Conservation (phyloP, 2,797 vertebrate genomes). For the Argyrosomus regius region DNA sequence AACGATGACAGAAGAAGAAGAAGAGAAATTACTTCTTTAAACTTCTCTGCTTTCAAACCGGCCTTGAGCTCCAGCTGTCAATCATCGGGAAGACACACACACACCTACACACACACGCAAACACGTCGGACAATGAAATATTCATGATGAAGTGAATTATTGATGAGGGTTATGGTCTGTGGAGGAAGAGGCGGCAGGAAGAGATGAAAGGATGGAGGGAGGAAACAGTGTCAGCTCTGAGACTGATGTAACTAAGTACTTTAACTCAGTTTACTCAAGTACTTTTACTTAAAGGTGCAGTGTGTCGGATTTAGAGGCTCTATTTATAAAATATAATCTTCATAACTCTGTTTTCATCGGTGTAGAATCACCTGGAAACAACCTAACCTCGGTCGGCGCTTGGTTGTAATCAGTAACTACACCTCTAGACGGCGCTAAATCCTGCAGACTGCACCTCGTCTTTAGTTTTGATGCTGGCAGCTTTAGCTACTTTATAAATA, state of each 20-base stretch:
- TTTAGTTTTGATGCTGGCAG: too few species aligned
- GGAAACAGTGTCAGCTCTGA: constrained; percentile 28
- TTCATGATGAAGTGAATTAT: constrained; percentile 67
- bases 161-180: constrained; percentile 57
- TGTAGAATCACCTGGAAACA: too few species aligned
- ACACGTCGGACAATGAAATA: constrained; percentile 65
- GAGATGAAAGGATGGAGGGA: constrained; percentile 50
- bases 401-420: too few species aligned
- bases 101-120: constrained; percentile 29
- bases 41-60: constrained; percentile 22
- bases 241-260: not conserved
- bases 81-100: constrained; percentile 35
- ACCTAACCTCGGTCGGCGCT: too few species aligned
- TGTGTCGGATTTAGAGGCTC: not conserved
- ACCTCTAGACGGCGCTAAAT: too few species aligned
- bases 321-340: too few species aligned
- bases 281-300: not conserved
- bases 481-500: too few species aligned
- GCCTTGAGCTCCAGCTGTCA: constrained; percentile 61
- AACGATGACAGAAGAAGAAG: constrained; percentile 23
- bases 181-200: constrained; percentile 10
- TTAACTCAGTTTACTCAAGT: not conserved
- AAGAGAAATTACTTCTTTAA: constrained; percentile 6
- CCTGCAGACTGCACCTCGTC: too few species aligned
- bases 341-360: too few species aligned